Conservation (phyloP, 2,888 invertebrate species). For the Drosophila picticornis region DNA sequence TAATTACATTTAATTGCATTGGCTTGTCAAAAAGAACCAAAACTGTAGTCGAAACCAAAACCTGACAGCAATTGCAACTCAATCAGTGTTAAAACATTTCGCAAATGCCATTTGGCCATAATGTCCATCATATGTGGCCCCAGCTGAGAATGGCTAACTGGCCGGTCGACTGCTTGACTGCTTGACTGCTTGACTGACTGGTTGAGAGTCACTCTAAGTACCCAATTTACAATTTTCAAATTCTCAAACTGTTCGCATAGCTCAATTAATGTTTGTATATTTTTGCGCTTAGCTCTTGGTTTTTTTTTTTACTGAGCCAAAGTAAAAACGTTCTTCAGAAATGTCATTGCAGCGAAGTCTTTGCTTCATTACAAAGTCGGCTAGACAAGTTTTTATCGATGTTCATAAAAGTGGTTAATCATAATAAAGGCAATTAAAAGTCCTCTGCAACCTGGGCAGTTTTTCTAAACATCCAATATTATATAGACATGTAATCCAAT, state of each 20-base stretch:
- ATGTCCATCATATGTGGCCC: constrained; percentile 26
- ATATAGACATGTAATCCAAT: neutral
- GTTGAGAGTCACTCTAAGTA: neutral
- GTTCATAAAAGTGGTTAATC: neutral
- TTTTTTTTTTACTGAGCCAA: neutral
- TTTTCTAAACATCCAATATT: neutral
- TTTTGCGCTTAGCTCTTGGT: neutral
- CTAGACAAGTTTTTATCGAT: neutral
- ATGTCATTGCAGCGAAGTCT: neutral
- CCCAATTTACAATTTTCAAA: constrained; percentile 1
- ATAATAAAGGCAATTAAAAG: neutral
- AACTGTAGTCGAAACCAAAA: neutral
- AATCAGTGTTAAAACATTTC: constrained; percentile 47
- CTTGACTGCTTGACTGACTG: neutral
- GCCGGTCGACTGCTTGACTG: neutral
- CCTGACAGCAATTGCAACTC: constrained; percentile 53
- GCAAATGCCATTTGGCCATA: constrained; percentile 36
- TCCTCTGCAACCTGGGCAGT: neutral
- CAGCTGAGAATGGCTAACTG: constrained; percentile 2
- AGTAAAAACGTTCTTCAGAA: neutral
- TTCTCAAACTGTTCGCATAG: neutral
- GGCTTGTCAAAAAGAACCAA: constrained; percentile 48
- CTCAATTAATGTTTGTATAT: neutral
- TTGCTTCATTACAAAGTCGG: neutral
- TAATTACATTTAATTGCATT: constrained; percentile 71